Evolutionary conservation across 2,888 invertebrate genomes (phyloP).

Genomic region (Corbicula japonica): DNA sequence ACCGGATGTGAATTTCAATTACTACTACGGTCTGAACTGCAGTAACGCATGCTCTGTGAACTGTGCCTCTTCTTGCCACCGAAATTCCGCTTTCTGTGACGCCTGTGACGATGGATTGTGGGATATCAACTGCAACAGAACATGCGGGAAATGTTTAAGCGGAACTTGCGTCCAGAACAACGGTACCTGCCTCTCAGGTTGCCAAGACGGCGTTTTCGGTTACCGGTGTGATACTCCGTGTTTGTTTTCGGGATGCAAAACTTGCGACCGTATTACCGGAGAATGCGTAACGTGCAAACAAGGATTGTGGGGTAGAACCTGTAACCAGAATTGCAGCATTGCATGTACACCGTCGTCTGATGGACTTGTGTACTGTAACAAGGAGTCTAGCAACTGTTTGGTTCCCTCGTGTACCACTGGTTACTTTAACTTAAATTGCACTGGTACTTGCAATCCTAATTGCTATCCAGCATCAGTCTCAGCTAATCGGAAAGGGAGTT

Average conservation of each 20-base stretch:
- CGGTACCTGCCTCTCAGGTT: slow-evolving; percentile 44
- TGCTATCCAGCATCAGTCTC: slow-evolving; percentile 11
- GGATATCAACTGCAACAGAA: not conserved
- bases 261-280: slow-evolving; percentile 47
- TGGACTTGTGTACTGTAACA: slow-evolving; percentile 38
- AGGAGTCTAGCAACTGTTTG: slow-evolving; percentile 34
- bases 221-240: slow-evolving; percentile 33
- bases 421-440: slow-evolving; percentile 39
- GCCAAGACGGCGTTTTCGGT: slow-evolving; percentile 43
- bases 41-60: not conserved
- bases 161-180: slow-evolving; percentile 22
- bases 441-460: slow-evolving; percentile 22
- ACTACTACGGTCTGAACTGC: slow-evolving; percentile 24
- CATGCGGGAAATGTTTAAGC: slow-evolving; percentile 18
- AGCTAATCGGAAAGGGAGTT: not conserved
- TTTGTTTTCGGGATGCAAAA: slow-evolving; percentile 31
- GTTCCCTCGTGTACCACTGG: slow-evolving; percentile 33
- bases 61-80: slow-evolving; percentile 26
- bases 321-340: slow-evolving; percentile 32
- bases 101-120: slow-evolving; percentile 26
- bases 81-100: slow-evolving; percentile 27
- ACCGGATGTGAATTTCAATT: not conserved
- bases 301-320: slow-evolving; percentile 44
- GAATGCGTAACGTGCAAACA: slow-evolving; percentile 37
- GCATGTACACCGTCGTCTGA: slow-evolving; percentile 30